A percentile compares a stretch with the other conserved stretches of the same genome.
These are phyloP conservation scores for Pachyrhynchus sulphureomaculatus DNA, from an alignment of 1,140 invertebrate species.

Conservation along the genomic window DNA sequence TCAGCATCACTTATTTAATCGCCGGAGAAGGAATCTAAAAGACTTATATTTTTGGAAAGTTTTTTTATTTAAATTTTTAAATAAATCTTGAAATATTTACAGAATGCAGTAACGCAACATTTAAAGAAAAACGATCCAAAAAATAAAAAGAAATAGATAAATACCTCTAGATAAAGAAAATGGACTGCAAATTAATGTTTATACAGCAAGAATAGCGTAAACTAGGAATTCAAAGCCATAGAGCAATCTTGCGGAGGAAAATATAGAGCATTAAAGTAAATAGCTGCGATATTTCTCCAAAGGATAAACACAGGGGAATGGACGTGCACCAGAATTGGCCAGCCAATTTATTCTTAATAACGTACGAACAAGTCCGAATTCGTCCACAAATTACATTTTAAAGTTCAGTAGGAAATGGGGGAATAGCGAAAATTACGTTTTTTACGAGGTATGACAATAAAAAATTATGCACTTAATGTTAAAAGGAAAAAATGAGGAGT, in stretches of 20 bases:
- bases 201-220: conserved; percentile 18
- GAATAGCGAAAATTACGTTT: too few species aligned
- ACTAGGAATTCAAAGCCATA: conserved; percentile 13
- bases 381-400: conserved; percentile 18
- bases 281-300: conserved; percentile 25
- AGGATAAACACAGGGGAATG: conserved; percentile 29
- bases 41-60: too few species aligned
- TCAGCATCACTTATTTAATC: too few species aligned
- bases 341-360: conserved; percentile 29
- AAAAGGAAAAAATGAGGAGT: too few species aligned
- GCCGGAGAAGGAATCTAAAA: too few species aligned
- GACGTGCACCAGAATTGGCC: conserved; percentile 24
- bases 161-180: conserved; percentile 7
- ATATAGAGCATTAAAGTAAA: conserved; percentile 29
- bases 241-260: conserved; percentile 21
- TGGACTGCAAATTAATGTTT: conserved; percentile 26
- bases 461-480: too few species aligned
- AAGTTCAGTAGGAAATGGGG: conserved; percentile 9
- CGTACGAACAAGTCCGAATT: conserved; percentile 4
- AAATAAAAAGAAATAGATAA: not conserved
- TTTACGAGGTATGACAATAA: too few species aligned
- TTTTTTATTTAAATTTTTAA: too few species aligned
- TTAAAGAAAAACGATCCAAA: not conserved
- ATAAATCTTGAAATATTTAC: too few species aligned
- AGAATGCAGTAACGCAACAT: too few species aligned